Evolutionary conservation across 2,888 invertebrate species (phyloP), one percentile per base, ranked within the genome.

Genomic region (Hermodice carunculata): DNA sequence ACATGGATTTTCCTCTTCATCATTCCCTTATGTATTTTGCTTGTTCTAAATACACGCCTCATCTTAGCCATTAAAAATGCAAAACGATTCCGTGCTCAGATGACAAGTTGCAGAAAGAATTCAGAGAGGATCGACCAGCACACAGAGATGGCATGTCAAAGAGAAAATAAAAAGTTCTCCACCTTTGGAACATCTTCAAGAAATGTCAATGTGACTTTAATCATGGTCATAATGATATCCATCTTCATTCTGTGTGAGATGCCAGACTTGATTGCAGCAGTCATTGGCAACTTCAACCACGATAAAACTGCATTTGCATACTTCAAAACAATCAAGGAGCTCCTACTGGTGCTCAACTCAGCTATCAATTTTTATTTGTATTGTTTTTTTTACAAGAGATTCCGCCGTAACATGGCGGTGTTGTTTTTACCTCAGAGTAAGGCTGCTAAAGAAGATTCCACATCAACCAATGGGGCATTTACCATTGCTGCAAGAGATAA

Each of bases 351-450:
- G 34, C 26, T 64, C 19, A 64, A 64, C 29, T 64, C 64, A 4
- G 37, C 64, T 34, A 52, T 58, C 24, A 64, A 64, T 40, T 64
- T 64, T 44, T 58, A 58, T 28, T 29, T 64, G 3, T 64, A 64
- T 29, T 32, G 28, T 28, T 17, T 64, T 8, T 64, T 64, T 26
- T 64, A 64, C 44, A 49, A 52, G 22, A 31, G 59, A 17, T 63
- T 63, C 34, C 52, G 61, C 8, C 3, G 8, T 19, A 58, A 26
- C 4, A 29, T 48, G 19, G 29, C 24, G 40, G n/a, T n/a, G n/a
- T n/a, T n/a, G n/a, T n/a, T n/a, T n/a, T n/a, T n/a, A n/a, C n/a
- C n/a, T n/a, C n/a, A n/a, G n/a, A n/a, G n/a, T n/a, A n/a, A n/a
- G n/a, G n/a, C n/a, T n/a, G n/a, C n/a, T n/a, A n/a, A n/a, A n/a